phyloP scores from a whole-genome alignment of 2,888 invertebrate genomes.

The Leucozona laternaria region DNA sequence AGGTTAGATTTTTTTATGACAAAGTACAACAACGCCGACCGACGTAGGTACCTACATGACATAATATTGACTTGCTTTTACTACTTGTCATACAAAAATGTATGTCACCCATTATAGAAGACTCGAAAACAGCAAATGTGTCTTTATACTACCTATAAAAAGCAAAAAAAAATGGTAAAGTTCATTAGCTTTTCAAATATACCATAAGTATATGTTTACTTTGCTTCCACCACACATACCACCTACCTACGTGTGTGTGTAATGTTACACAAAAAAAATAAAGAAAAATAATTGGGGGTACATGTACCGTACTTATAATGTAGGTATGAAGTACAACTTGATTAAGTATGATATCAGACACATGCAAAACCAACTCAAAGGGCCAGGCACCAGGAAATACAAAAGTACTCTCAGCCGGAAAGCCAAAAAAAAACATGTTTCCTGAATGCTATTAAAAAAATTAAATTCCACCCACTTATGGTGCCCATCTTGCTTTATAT shows the following conservation, averaged over 20 bases:
- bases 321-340: constrained; percentile 11
- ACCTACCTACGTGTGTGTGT: background rate
- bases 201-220: constrained; percentile 32
- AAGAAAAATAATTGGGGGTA: background rate
- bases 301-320: too few species aligned
- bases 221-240: constrained; percentile 5
- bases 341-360: constrained; percentile 31
- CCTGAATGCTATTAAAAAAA: constrained; percentile 59
- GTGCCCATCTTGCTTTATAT: background rate
- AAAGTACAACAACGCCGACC: constrained; percentile 18
- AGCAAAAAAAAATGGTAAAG: background rate
- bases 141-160: background rate
- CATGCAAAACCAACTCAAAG: constrained; percentile 25
- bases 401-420: constrained; percentile 5
- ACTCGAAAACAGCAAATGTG: constrained; percentile 28
- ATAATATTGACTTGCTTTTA: constrained; percentile 37
- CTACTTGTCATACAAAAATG: constrained; percentile 31
- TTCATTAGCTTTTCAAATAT: constrained; percentile 50
- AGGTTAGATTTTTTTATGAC: constrained; percentile 42
- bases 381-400: background rate
- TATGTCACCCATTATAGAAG: constrained; percentile 25
- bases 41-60: background rate
- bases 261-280: background rate
- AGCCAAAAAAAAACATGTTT: constrained; percentile 9
- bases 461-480: constrained; percentile 47